Evolutionary conservation across 2,888 invertebrate genomes (phyloP).

Genomic region (Cerastis leucographa): DNA sequence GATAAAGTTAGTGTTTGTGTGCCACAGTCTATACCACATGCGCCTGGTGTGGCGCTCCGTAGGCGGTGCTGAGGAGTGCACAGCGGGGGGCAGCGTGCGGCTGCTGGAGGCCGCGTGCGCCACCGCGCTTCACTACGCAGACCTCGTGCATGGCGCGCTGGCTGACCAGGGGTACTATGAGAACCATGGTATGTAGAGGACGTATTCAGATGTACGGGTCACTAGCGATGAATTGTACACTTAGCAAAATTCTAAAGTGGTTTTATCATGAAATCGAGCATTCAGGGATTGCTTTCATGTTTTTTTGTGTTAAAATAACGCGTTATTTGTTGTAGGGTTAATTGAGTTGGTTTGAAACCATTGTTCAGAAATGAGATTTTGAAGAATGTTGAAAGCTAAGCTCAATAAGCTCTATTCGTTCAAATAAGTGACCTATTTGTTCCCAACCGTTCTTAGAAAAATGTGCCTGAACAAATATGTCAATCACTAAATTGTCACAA

Average conservation of each 20-base stretch:
- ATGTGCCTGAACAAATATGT: conserved; percentile 21
- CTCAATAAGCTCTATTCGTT: conserved; percentile 2
- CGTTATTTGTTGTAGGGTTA: not conserved
- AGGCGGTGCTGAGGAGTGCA: conserved; percentile 97
- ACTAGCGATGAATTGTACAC: not conserved
- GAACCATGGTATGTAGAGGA: conserved; percentile 85
- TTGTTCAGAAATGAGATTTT: not conserved
- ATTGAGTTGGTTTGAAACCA: not conserved
- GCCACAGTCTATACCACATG: conserved; percentile 91
- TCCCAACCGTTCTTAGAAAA: conserved; percentile 13
- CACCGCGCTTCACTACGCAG: conserved; percentile 96
- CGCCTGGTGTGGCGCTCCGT: conserved; percentile 98
- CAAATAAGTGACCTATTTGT: not conserved
- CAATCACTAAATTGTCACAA: conserved; percentile 14
- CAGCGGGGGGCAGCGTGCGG: conserved; percentile 92
- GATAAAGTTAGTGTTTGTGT: not conserved
- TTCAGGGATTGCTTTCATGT: not conserved
- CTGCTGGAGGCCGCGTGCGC: conserved; percentile 95
- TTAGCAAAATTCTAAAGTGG: not conserved
- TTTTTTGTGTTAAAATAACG: not conserved
- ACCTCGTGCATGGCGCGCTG: conserved; percentile 95
- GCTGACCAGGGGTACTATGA: conserved; percentile 96
- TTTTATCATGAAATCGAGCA: not conserved
- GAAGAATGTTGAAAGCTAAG: not conserved
- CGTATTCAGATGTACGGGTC: not conserved